Evolutionary conservation across 2,888 invertebrate genomes (phyloP), one percentile per base, ranked within the genome.

Genomic region (Diarsia mendica): DNA sequence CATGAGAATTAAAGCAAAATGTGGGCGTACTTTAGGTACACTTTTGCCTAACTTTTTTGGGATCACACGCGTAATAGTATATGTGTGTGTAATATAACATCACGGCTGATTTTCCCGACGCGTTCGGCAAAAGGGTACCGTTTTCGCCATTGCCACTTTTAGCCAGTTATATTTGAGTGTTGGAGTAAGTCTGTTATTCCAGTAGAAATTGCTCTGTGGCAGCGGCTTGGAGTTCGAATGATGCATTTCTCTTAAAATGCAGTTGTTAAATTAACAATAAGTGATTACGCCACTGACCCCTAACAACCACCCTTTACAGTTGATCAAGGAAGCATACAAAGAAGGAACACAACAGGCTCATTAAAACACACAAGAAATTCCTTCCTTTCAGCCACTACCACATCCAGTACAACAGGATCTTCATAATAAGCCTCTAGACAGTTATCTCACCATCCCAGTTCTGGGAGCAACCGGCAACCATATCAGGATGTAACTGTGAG

Each of bases 401-500:
- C 79, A 69, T 84, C 85, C 64, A 84, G 85, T 20, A 46, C 65
- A 75, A 23, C 74, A 76, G 73, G 75, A 84, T 85, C 79, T 82
- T 72, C 79, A 82, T 79, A 76, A 72, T 77, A 74, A 72, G 46
- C 60, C 49, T n/a, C 58, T 48, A 66, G 75, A 84, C 95, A 95
- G 96, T 95, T 96, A 95, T 91, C 92, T 92, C 89, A 88, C 90
- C 93, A 93, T 93, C 94, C 91, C 85, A 91, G 92, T 94, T 95
- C 95, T 91, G 89, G 93, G 94, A 94, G 93, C 75, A 83, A 77
- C 94, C 94, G 94, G 93, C 75, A 83, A 77, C 94, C 94, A 92
- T 95, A 95, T 94, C 95, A 93, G 94, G 94, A 91, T 89, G 89
- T 93, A 93, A 94, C 95, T 93, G 94, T 93, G 90, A 88, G 89